Evolutionary conservation across 2,797 vertebrate genomes (phyloP), one percentile per base, ranked within the genome.

Genomic region (Chloroceryle inda): DNA sequence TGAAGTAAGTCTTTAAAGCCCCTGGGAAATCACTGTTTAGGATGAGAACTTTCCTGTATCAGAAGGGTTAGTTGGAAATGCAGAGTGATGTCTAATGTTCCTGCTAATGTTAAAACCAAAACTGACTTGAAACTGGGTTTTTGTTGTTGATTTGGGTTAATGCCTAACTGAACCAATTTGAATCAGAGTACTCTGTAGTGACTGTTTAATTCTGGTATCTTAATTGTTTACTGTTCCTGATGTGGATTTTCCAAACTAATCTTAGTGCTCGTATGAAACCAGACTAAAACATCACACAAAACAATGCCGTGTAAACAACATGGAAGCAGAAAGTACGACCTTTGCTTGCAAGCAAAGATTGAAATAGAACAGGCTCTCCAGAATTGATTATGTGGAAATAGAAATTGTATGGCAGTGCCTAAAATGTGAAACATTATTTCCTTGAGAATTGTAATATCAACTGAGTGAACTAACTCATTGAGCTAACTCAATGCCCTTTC

Each of bases 1-100:
- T 47, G 64, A 80, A 83, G 40, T 49, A 89, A 89, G 88, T 72
- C 22, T 77, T 77, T 63, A 90, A 85, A 59, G 24, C 27, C 15
- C 50, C 23, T 61, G 81, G 49, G 59, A 85, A 78, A 72, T 81
- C 11, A 35, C n/a, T 47, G 9, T 18, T 63, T 59, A 80, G 23
- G 19, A 35, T 68, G 37, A 72, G 49, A 88, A 22, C 23, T 55
- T 49, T 35, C 55, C 31, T 15, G 4, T 35, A 21, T 71, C 2
- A 2, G 27, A 94, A 67, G 33, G 40, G 31, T 83, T 76, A 33
- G 59, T 38, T 83, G 45, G 52, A 81, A 90, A 66, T 27, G 18
- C n/a, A 50, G 31, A 33, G 16, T 0, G 0, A 19, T 45, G 18
- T 22, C 61, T 47, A 20, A 40, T 38, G 22, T 59, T 83, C 6